These are phyloP conservation scores for Villa cingulata DNA, from an alignment of 2,888 invertebrate genomes.

Conservation along the genomic window DNA sequence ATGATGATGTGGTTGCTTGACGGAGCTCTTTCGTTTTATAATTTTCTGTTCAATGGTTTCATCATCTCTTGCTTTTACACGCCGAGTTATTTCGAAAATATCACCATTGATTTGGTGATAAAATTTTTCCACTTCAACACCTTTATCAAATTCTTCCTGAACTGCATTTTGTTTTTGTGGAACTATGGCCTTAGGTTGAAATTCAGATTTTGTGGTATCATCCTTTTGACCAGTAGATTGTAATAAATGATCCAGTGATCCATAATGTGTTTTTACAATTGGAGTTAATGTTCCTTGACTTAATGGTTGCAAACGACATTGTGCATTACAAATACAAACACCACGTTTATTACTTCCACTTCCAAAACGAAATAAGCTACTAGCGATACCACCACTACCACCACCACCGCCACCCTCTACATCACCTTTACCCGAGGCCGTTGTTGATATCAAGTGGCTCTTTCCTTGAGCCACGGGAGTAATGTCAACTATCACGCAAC, in stretches of 20 bases:
- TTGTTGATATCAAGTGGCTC: slow-evolving; percentile 24
- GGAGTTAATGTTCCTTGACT: slow-evolving; percentile 27
- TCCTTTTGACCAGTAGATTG: slow-evolving; percentile 12
- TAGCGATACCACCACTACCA: slow-evolving; percentile 29
- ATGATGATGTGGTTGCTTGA: slow-evolving; percentile 17
- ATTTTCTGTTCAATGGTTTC: slow-evolving; percentile 33
- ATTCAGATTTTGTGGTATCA: slow-evolving; percentile 1
- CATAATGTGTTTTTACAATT: slow-evolving; percentile 31
- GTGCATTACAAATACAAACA: slow-evolving; percentile 35
- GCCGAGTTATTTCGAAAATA: slow-evolving; percentile 33
- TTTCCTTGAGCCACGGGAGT: slow-evolving; percentile 31
- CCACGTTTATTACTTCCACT: slow-evolving; percentile 27
- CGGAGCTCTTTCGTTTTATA: slow-evolving; percentile 28
- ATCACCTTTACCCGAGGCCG: slow-evolving; percentile 37
- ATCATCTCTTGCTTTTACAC: slow-evolving; percentile 31
- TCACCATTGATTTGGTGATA: slow-evolving; percentile 37
- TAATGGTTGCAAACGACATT: slow-evolving; percentile 30
- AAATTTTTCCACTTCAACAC: slow-evolving; percentile 35
- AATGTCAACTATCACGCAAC: slow-evolving; percentile 39
- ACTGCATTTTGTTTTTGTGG: slow-evolving; percentile 13
- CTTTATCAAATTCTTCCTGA: slow-evolving; percentile 31
- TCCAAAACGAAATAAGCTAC: slow-evolving; percentile 33
- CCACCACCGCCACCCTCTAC: slow-evolving; percentile 28
- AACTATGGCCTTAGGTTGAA: slow-evolving; percentile 21
- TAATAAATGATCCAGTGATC: slow-evolving; percentile 32